Evolutionary conservation across 1,140 invertebrate genomes (phyloP), one percentile per base, ranked within the genome.

Genomic region (Lasaia peninsularis): DNA sequence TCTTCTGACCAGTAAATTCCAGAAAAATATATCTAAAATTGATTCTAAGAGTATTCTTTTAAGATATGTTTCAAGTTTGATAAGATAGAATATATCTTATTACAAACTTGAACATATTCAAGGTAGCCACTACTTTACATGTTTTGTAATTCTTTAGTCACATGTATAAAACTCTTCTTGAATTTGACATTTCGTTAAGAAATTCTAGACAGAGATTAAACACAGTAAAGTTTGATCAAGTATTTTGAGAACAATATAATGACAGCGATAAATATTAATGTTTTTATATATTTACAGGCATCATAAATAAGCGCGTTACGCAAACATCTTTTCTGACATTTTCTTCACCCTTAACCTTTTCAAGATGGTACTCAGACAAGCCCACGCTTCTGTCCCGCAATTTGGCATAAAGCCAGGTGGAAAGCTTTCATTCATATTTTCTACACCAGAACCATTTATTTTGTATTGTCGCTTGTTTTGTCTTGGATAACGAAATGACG

Each of bases 291-390:
- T 40, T 55, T 18, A 21, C 14, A 51, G 31, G 37, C 12, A 40
- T 40, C 16, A 31, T 52, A 20, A 33, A 52, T 9, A 52, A 8
- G 5, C 24, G 31, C 33, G 14, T 56, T 52, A 40, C 48, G 32
- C 8, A 63, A 63, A 40, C 40, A 56, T 66, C 62, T 68, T 66
- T 73, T 70, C 65, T 75, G 66, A 71, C 60, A 71, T 76, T 75
- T 74, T 74, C 67, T 65, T 78, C 76, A 82, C 69, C 74, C 69
- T 70, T 80, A 80, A 81, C 78, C 79, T 79, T 85, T 79, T 16
- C 65, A 63, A 70, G 61, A 65, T 69, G 65, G 20, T 63, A 67
- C 67, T 18, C 63, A 65, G 66, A 65, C 67, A 60, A 54, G 62
- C 69, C 71, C 65, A 75, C 71, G 69, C 71, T 57, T 63, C 32